phyloP scores from a whole-genome alignment of 2,888 invertebrate genomes.

The Mesochorus sp. region DNA sequence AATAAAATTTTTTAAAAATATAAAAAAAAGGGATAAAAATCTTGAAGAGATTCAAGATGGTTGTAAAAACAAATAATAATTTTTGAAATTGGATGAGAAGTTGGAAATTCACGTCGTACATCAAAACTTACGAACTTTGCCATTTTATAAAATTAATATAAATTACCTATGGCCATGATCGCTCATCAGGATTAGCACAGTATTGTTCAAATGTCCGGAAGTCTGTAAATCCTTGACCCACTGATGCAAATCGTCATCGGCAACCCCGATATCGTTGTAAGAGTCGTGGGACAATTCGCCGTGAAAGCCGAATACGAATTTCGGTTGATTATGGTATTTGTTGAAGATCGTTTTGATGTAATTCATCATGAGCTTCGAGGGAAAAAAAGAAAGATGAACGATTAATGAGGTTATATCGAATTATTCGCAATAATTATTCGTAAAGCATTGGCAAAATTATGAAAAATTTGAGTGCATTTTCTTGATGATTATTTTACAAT shows the following conservation, averaged over 20 bases:
- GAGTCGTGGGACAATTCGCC: slow-evolving; percentile 94
- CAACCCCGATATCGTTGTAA: slow-evolving; percentile 89
- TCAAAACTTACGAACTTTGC: too few relatives aligned
- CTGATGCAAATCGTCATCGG: slow-evolving; percentile 88
- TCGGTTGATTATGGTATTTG: slow-evolving; percentile 87
- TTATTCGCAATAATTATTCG: too few relatives aligned
- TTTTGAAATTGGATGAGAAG: neutral
- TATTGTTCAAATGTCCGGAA: slow-evolving; percentile 88
- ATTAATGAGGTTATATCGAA: neutral
- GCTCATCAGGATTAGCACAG: slow-evolving; percentile 94
- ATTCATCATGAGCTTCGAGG: slow-evolving; percentile 82
- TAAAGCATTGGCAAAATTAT: too few relatives aligned
- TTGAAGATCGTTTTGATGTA: slow-evolving; percentile 84
- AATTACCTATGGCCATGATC: slow-evolving; percentile 95
- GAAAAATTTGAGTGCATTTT: too few relatives aligned
- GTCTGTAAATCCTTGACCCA: slow-evolving; percentile 87
- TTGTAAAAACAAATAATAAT: neutral
- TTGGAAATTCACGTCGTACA: too few relatives aligned
- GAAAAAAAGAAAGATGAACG: slow-evolving; percentile 23
- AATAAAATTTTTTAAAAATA: neutral
- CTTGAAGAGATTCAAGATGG: neutral
- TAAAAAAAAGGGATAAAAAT: neutral
- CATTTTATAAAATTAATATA: neutral
- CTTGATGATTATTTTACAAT: too few relatives aligned
- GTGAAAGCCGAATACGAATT: slow-evolving; percentile 94